Conservation (phyloP, 30 jellyfish, hydroid and myxozoan species). For the Chironex yamaguchii region DNA sequence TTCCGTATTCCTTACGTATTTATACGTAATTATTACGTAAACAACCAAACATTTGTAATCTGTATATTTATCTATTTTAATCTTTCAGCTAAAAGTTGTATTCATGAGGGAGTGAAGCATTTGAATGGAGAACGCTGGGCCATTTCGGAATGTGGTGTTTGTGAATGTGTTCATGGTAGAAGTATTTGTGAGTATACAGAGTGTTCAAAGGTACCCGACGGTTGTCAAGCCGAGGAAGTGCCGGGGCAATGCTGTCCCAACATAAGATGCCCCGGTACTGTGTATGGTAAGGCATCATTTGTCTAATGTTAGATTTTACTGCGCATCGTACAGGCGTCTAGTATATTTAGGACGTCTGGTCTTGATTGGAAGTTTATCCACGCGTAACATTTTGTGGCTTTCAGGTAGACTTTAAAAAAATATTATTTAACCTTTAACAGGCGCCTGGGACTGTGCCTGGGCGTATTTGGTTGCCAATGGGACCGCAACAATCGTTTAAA, state of each 20-base stretch:
- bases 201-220: slow-evolving; percentile 5
- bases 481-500: too few relatives aligned
- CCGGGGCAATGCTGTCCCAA: slow-evolving; percentile 12
- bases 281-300: slow-evolving; percentile 1
- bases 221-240: not conserved
- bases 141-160: not conserved
- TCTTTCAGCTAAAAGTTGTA: slow-evolving; percentile 6
- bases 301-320: not conserved
- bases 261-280: slow-evolving; percentile 9
- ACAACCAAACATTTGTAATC: too few relatives aligned
- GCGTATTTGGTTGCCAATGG: too few relatives aligned
- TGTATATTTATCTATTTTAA: not conserved
- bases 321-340: too few relatives aligned
- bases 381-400: too few relatives aligned
- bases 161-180: slow-evolving; percentile 9
- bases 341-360: too few relatives aligned
- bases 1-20: too few relatives aligned
- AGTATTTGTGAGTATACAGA: not conserved
- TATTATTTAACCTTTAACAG: too few relatives aligned
- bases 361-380: too few relatives aligned
- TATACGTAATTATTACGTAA: too few relatives aligned
- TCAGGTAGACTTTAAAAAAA: too few relatives aligned
- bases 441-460: too few relatives aligned
- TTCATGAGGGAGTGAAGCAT: slow-evolving; percentile 1
- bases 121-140: slow-evolving; percentile 33